A percentile compares a stretch with the other conserved stretches of the same genome.
phyloP scores from a whole-genome alignment of 1,140 invertebrate species.

The Sinonovacula constricta region DNA sequence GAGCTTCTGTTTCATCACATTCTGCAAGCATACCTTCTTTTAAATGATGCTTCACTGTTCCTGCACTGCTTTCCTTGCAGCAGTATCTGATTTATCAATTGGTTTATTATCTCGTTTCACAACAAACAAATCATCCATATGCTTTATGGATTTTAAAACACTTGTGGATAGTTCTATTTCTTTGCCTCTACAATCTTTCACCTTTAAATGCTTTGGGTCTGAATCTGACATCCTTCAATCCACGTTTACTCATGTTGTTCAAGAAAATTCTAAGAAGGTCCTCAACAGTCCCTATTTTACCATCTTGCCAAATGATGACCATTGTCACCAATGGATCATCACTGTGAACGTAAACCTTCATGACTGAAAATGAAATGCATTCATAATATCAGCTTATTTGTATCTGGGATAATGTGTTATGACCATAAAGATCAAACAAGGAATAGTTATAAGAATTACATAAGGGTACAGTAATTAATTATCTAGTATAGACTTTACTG shows the following conservation, averaged over 20 bases:
- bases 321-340: conserved; percentile 52
- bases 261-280: conserved; percentile 12
- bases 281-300: conserved; percentile 10
- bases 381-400: too few relatives aligned
- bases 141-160: conserved; percentile 38
- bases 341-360: conserved; percentile 59
- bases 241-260: conserved; percentile 13
- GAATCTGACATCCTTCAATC: too few relatives aligned
- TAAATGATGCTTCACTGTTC: too few relatives aligned
- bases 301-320: conserved; percentile 44
- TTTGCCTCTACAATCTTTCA: conserved; percentile 40
- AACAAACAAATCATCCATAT: conserved; percentile 54
- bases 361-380: conserved; percentile 11
- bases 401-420: too few relatives aligned
- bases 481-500: too few relatives aligned
- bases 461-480: too few relatives aligned
- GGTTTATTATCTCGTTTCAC: not conserved
- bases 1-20: too few relatives aligned
- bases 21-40: too few relatives aligned
- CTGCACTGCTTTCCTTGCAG: too few relatives aligned
- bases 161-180: not conserved
- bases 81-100: too few relatives aligned
- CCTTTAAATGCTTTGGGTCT: not conserved
- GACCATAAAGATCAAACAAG: too few relatives aligned
- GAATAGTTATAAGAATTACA: too few relatives aligned